These are phyloP conservation scores for Teleogryllus occipitalis DNA, from an alignment of 1,140 invertebrate species.

Conservation along the genomic window DNA sequence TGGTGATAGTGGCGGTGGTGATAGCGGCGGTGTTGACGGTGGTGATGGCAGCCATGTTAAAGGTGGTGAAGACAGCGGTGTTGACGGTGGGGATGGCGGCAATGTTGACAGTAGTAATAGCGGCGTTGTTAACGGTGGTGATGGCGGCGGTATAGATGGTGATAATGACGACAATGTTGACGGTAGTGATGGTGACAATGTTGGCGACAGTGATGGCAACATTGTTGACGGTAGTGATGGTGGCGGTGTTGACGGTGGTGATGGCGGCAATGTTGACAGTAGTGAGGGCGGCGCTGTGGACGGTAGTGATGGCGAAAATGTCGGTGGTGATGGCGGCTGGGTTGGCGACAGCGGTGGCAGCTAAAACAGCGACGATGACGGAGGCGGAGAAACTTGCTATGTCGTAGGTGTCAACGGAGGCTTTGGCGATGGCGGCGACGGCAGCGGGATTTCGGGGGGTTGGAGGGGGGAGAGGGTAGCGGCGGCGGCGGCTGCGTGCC, in stretches of 20 bases:
- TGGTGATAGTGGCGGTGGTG: conserved; percentile 7
- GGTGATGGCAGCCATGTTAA: not conserved
- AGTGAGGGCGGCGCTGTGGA: not conserved
- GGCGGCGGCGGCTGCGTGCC: too few species aligned
- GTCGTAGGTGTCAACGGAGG: too few species aligned
- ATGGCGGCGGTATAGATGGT: not conserved
- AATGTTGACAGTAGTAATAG: not conserved
- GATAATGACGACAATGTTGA: conserved; percentile 19
- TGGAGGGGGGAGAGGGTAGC: too few species aligned
- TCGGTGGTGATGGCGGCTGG: not conserved
- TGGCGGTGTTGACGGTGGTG: too few species aligned
- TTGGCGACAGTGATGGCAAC: conserved; percentile 20
- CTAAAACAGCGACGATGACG: not conserved
- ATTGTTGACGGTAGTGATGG: conserved; percentile 9
- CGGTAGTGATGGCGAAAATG: not conserved
- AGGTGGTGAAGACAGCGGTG: conserved; percentile 14
- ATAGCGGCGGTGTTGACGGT: not conserved
- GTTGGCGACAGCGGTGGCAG: not conserved
- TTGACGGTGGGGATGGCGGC: not conserved
- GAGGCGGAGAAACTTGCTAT: too few species aligned
- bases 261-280: not conserved
- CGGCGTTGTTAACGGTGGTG: too few species aligned
- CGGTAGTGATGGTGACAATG: conserved; percentile 22
- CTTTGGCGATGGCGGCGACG: too few species aligned
- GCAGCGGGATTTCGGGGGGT: too few species aligned